A percentile compares a stretch with the other conserved stretches of the same genome.
These are phyloP conservation scores for Lymantria dispar DNA, from an alignment of 2,888 invertebrate genomes.

Conservation along the genomic window DNA sequence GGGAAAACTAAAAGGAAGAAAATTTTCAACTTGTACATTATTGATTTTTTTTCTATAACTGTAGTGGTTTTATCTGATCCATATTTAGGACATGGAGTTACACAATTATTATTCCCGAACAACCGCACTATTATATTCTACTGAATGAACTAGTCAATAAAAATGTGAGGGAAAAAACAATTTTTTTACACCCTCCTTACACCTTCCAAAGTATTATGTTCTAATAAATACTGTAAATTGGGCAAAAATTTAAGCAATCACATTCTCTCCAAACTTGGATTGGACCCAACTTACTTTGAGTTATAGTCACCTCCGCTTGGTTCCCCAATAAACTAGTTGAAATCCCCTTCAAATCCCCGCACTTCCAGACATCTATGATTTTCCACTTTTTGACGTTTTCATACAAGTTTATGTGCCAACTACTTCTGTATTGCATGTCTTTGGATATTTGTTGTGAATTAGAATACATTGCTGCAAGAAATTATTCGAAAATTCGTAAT, in stretches of 20 bases:
- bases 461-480: slow-evolving; percentile 1
- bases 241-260: slow-evolving; percentile 45
- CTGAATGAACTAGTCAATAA: too few species aligned
- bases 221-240: slow-evolving; percentile 33
- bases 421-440: slow-evolving; percentile 19
- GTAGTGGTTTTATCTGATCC: too few species aligned
- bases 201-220: slow-evolving; percentile 15
- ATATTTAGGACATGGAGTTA: too few species aligned
- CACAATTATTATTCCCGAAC: too few species aligned
- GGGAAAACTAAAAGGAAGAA: too few species aligned
- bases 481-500: neutral
- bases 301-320: slow-evolving; percentile 38
- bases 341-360: slow-evolving; percentile 44
- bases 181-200: neutral
- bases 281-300: slow-evolving; percentile 47
- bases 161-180: too few species aligned
- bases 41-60: too few species aligned
- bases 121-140: too few species aligned
- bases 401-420: slow-evolving; percentile 32
- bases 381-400: slow-evolving; percentile 36
- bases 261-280: slow-evolving; percentile 46
- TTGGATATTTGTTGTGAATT: slow-evolving; percentile 20
- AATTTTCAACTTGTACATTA: too few species aligned
- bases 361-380: slow-evolving; percentile 41
- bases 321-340: slow-evolving; percentile 49